phyloP scores from a whole-genome alignment of 2,888 invertebrate species.

The Oxycera nigricornis region DNA sequence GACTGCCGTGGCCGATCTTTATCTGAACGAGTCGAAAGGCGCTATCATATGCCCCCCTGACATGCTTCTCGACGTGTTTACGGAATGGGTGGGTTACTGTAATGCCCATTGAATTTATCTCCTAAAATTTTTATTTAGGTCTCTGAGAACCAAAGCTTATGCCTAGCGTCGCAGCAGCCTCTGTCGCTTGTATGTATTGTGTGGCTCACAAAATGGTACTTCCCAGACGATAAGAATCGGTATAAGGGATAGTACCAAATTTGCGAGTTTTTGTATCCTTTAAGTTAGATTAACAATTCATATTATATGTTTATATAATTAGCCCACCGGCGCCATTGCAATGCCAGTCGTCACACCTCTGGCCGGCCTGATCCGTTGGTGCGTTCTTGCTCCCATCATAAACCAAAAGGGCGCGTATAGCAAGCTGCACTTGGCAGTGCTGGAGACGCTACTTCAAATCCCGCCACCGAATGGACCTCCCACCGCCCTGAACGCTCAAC shows the following conservation, averaged over 20 bases:
- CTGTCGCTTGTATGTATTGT: too few species aligned
- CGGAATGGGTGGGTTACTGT: conserved; percentile 68
- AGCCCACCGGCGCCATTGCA: conserved; percentile 81
- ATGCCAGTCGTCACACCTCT: conserved; percentile 85
- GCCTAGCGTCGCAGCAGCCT: conserved; percentile 72
- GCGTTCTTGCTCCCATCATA: conserved; percentile 72
- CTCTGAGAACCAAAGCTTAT: conserved; percentile 70
- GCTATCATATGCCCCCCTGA: conserved; percentile 68
- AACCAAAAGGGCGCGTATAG: conserved; percentile 63
- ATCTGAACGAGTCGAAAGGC: conserved; percentile 63
- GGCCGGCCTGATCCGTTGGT: conserved; percentile 81
- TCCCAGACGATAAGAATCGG: too few species aligned
- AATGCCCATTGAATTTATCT: background rate
- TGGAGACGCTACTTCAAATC: conserved; percentile 70
- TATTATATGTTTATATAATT: too few species aligned
- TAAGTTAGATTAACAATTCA: too few species aligned
- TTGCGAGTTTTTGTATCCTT: too few species aligned
- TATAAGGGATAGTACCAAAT: too few species aligned
- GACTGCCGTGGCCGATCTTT: conserved; percentile 83
- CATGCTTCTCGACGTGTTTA: conserved; percentile 72
- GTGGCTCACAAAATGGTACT: too few species aligned
- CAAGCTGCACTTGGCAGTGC: conserved; percentile 72
- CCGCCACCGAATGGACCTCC: conserved; percentile 62
- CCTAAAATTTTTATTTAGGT: conserved; percentile 61
- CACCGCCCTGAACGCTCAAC: conserved; percentile 71